A percentile compares a stretch with the other conserved stretches of the same genome.
Conservation (phyloP, 2,888 invertebrate genomes). For the Aporophyla nigra region DNA sequence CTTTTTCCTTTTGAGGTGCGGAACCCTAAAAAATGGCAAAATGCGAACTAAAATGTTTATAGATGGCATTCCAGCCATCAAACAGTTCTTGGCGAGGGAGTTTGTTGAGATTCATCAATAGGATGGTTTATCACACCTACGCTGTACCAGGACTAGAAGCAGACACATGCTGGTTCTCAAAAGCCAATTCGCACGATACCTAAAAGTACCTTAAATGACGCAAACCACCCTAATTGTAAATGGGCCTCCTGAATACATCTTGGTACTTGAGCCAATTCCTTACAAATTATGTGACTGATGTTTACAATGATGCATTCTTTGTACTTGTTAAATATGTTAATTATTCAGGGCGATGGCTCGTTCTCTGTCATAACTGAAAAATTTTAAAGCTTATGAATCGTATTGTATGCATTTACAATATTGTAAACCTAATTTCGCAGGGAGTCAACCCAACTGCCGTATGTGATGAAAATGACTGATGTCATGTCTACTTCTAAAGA, state of each 20-base stretch:
- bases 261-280: slow-evolving; percentile 32
- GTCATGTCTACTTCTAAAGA: background rate
- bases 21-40: background rate
- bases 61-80: background rate
- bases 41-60: no score
- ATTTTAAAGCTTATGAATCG: background rate
- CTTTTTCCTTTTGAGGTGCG: no score
- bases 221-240: slow-evolving; percentile 17
- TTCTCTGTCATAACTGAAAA: slow-evolving; percentile 3
- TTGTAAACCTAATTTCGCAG: background rate
- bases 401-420: background rate
- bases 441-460: background rate
- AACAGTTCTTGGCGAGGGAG: background rate
- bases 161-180: background rate
- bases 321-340: slow-evolving; percentile 30
- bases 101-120: background rate
- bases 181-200: background rate
- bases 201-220: background rate
- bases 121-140: background rate
- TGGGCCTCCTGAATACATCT: slow-evolving; percentile 22
- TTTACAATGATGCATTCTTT: slow-evolving; percentile 29
- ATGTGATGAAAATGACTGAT: background rate
- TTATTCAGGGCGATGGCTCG: slow-evolving; percentile 18
- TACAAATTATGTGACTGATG: slow-evolving; percentile 18
- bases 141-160: background rate